Evolutionary conservation across 2,113 vertebrate species (phyloP).

Genomic region (Melanotaenia duboulayi): DNA sequence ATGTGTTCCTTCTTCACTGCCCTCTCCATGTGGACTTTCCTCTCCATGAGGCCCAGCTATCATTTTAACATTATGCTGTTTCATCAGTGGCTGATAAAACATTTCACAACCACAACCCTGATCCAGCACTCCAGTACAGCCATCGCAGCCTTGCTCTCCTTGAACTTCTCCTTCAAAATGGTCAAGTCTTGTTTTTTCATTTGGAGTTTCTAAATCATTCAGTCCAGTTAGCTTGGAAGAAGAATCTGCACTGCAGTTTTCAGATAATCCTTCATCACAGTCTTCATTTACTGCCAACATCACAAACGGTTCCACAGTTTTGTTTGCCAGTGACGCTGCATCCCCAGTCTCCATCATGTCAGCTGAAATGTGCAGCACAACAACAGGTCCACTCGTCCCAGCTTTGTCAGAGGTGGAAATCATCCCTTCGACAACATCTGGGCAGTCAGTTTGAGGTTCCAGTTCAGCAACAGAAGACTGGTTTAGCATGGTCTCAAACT

Average conservation of each 20-base stretch:
- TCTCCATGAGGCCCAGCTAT: slow-evolving; percentile 28
- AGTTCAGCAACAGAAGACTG: slow-evolving; percentile 42
- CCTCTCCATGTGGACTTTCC: slow-evolving; percentile 44
- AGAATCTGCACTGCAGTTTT: slow-evolving; percentile 23
- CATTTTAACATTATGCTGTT: slow-evolving; percentile 39
- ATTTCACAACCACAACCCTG: slow-evolving; percentile 42
- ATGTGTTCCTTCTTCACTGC: slow-evolving; percentile 20
- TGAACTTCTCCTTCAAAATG: slow-evolving; percentile 22
- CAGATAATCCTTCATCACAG: slow-evolving; percentile 38
- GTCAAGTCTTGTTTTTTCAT: slow-evolving; percentile 52
- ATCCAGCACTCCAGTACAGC: slow-evolving; percentile 24
- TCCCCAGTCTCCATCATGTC: slow-evolving; percentile 41
- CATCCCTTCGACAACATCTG: slow-evolving; percentile 48
- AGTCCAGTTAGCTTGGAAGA: slow-evolving; percentile 38
- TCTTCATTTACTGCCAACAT: slow-evolving; percentile 28
- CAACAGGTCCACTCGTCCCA: slow-evolving; percentile 22
- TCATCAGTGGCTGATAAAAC: slow-evolving; percentile 52
- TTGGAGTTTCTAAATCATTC: slow-evolving; percentile 45
- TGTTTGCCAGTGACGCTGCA: slow-evolving; percentile 18
- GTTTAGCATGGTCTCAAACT: slow-evolving; percentile 52
- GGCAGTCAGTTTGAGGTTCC: slow-evolving; percentile 56
- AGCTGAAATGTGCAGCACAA: slow-evolving; percentile 11
- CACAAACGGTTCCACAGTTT: slow-evolving; percentile 28
- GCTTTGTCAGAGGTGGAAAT: slow-evolving; percentile 43
- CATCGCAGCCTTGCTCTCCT: slow-evolving; percentile 27